Evolutionary conservation across 1,140 invertebrate species (phyloP).

Genomic region (Parasteatoda tepidariorum): DNA sequence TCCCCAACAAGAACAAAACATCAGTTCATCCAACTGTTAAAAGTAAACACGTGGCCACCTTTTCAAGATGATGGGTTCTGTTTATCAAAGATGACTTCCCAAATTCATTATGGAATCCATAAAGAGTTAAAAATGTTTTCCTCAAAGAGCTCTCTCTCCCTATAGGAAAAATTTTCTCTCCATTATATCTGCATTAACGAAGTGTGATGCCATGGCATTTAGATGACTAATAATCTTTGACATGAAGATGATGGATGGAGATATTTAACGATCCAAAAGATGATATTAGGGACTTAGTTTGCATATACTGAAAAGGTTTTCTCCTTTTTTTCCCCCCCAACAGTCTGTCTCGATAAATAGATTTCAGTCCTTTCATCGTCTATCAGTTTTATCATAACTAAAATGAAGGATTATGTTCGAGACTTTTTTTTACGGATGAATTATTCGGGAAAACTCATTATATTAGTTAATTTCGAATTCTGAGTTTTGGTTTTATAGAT

Average conservation of each 20-base stretch:
- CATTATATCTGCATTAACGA: background rate
- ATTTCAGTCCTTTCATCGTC: no score
- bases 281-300: background rate
- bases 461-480: no score
- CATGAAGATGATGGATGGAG: background rate
- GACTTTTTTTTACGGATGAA: no score
- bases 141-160: background rate
- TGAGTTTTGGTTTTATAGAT: no score
- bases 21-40: no score
- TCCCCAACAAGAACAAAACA: no score
- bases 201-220: background rate
- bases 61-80: background rate
- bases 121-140: background rate
- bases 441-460: no score
- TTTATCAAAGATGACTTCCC: background rate
- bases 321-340: no score
- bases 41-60: background rate
- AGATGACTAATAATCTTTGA: background rate
- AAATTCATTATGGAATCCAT: background rate
- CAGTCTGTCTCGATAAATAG: no score
- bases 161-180: background rate
- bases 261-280: background rate
- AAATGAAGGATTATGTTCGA: no score
- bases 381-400: no score
- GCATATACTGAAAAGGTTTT: background rate